Percentiles rank a stretch among this genome's conserved stretches.
These are phyloP conservation scores for Lerista edwardsae DNA, from an alignment of 2,797 vertebrate genomes.

Conservation along the genomic window DNA sequence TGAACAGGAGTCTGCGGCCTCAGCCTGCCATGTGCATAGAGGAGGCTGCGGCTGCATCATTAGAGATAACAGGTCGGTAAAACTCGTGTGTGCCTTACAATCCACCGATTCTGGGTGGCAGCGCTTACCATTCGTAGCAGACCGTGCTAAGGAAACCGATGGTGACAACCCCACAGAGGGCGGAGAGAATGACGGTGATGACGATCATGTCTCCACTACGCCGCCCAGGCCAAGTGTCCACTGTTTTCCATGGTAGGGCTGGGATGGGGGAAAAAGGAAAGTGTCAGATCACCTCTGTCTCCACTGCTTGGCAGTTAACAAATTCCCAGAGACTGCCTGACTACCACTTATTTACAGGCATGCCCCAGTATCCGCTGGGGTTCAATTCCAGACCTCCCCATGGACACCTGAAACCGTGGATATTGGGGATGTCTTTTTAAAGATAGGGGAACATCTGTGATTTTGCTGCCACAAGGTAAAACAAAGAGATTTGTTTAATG, in stretches of 20 bases:
- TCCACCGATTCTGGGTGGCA: not conserved
- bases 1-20: too few relatives aligned
- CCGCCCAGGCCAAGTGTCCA: constrained; percentile 47
- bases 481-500: too few relatives aligned
- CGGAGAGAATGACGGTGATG: constrained; percentile 71
- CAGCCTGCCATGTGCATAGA: too few relatives aligned
- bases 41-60: too few relatives aligned
- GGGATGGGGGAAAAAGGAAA: not conserved
- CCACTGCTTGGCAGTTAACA: not conserved
- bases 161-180: constrained; percentile 65
- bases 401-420: too few relatives aligned
- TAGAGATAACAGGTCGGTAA: too few relatives aligned
- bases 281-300: too few relatives aligned
- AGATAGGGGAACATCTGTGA: too few relatives aligned
- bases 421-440: too few relatives aligned
- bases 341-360: not conserved
- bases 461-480: too few relatives aligned
- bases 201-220: constrained; percentile 62
- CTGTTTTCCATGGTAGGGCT: constrained; percentile 32
- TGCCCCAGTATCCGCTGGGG: too few relatives aligned
- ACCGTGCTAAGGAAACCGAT: constrained; percentile 51
- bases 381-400: too few relatives aligned
- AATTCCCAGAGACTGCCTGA: not conserved
- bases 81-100: not conserved
- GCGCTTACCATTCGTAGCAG: constrained; percentile 54